phyloP scores from a whole-genome alignment of 2,113 vertebrate genomes.

The Notechis scutatus region DNA sequence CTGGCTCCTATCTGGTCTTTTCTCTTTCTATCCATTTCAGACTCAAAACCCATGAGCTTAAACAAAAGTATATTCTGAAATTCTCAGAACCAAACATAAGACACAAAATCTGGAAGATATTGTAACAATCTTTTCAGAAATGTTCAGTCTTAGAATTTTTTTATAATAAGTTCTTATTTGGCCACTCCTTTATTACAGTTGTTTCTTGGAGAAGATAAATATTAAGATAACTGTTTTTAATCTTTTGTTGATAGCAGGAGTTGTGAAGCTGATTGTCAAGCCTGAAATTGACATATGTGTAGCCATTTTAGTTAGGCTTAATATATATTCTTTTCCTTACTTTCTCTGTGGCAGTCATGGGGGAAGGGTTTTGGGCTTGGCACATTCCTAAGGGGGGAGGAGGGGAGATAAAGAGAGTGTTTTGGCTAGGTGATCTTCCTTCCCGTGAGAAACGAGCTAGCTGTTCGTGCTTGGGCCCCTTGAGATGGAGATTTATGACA shows the following conservation, averaged over 20 bases:
- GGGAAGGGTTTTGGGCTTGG: too few relatives aligned
- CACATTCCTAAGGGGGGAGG: too few relatives aligned
- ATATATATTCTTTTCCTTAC: too few relatives aligned
- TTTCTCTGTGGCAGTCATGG: too few relatives aligned
- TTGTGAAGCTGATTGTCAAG: not conserved
- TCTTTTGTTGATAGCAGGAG: not conserved
- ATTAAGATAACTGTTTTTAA: not conserved
- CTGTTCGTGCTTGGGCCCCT: too few relatives aligned
- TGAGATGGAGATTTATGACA: too few relatives aligned
- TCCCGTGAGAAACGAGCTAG: too few relatives aligned
- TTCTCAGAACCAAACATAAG: not conserved
- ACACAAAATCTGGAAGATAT: not conserved
- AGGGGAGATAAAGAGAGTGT: too few relatives aligned
- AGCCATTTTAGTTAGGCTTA: too few relatives aligned
- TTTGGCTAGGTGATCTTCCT: too few relatives aligned
- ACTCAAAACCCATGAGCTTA: not conserved
- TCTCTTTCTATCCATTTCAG: not conserved
- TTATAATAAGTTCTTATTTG: not conserved
- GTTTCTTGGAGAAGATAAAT: not conserved
- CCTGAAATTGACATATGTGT: too few relatives aligned
- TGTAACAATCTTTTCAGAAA: not conserved
- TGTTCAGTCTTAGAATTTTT: not conserved
- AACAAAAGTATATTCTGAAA: not conserved
- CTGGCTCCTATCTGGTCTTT: not conserved
- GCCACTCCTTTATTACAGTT: not conserved